Evolutionary conservation across 2,797 vertebrate genomes (phyloP), one percentile per base, ranked within the genome.

Genomic region (Mycteria americana): DNA sequence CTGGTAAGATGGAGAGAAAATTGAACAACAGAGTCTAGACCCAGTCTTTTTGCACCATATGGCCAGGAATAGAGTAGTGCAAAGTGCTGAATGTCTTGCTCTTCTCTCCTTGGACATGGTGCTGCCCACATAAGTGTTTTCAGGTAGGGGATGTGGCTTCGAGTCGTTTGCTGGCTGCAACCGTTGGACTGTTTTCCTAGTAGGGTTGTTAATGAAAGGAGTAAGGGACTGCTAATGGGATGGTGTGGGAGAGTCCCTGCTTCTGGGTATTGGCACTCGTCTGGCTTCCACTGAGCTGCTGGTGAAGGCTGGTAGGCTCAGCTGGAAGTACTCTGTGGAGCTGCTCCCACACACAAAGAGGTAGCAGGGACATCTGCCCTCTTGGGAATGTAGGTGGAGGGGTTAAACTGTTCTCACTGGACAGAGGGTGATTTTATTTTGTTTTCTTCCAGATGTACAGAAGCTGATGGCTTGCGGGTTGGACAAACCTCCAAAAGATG

Each of bases 371-470:
- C 11, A n/a, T 69, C 13, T 77, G 28, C 23, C 31, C 3, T 68
- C 25, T 73, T 67, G 43, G 18, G 31, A 74, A 35, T 28, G 17
- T 39, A 39, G n/a, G 9, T 59, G 69, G 41, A 80, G 13, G 43
- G 3, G 6, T 65, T 69, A 84, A 81, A 60, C 70, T 95, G 51
- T 85, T 89, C 39, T 92, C 21, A 59, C 17, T 81, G 57, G 27
- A 19, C 17, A 75, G 41, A 85, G 13, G 14, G 23, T 77, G 46
- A 81, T 80, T 78, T 79, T 72, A 11, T 56, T 88, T 77, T 88
- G 10, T 81, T 91, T 89, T 93, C 45, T 62, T 89, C 62, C 77
- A 99, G 99, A 99, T 94, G 97, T 99, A 45, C 98, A 98, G 89
- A 98, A 98, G 97, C 89, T 99, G 95, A 98, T 98, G 97, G 92